Evolutionary conservation across 2,797 vertebrate genomes (phyloP), one percentile per base, ranked within the genome.

Genomic region (Ispidina picta): DNA sequence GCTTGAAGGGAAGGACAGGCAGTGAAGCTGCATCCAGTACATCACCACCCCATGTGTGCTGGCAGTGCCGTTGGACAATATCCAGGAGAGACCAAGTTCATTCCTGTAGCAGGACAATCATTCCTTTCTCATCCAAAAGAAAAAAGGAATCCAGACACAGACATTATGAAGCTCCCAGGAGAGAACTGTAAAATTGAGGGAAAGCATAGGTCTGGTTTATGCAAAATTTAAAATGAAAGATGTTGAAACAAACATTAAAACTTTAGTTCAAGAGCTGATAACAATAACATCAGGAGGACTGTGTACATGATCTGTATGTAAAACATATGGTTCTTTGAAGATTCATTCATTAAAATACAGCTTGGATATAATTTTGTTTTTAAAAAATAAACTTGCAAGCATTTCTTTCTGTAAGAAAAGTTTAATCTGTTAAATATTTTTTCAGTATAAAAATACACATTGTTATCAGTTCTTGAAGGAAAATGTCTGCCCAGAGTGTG

Each of bases 161-260:
- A 83, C 63, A 26, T 89, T 91, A 46, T 59, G 86, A 77, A 93
- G 75, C 59, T 96, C 86, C 66, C 92, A 87, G 85, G 92, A 90
- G 92, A 70, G 72, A 88, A 52, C 1, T 94, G 75, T 91, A 92
- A 71, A 90, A 85, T 0, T 86, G 75, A 94, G 59, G 75, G 72
- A 78, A 96, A 95, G 88, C 79, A 86, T 29, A 76, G 77, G 76
- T 73, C 88, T 93, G 94, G 75, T 82, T 97, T 94, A 86, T 96
- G 63, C 92, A 92, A 95, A 91, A 91, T 81, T n/a, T 62, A 41
- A 88, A 93, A 89, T 88, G 78, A 94, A 93, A 70, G 92, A 90
- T 80, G 60, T 91, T 92, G 88, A 81, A 95, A 89, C 49, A 93
- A 89, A 88, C 83, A 51, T 88, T 59, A 44, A 73, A 85, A 75